phyloP scores from a whole-genome alignment of 2,797 vertebrate genomes.

The Bovichtus variegatus region DNA sequence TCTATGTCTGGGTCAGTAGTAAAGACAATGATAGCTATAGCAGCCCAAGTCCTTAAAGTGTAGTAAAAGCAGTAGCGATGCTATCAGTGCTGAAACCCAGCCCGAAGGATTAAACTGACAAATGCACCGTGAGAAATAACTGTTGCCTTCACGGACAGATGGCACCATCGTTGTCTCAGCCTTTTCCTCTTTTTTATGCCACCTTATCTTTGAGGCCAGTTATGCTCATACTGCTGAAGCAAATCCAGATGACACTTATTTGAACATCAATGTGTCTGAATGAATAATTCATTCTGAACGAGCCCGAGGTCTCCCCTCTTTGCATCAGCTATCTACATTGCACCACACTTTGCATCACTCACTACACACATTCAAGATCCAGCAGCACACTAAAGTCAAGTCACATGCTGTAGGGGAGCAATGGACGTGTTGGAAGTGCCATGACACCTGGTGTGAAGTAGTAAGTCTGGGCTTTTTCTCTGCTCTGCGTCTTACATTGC shows the following conservation, averaged over 20 bases:
- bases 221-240: background rate
- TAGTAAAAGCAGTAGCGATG: conserved; percentile 5
- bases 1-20: background rate
- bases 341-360: conserved; percentile 73
- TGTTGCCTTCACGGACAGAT: conserved; percentile 2
- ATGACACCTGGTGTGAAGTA: background rate
- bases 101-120: conserved; percentile 44
- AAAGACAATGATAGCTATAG: background rate
- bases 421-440: conserved; percentile 5
- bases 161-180: conserved; percentile 1
- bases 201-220: background rate
- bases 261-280: background rate
- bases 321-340: conserved; percentile 67
- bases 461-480: conserved; percentile 34
- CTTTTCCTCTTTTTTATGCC: background rate
- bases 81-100: conserved; percentile 19
- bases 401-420: background rate
- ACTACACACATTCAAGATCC: conserved; percentile 52
- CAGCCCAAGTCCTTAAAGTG: background rate
- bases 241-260: conserved; percentile 1
- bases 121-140: conserved; percentile 8
- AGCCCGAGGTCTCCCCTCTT: conserved; percentile 44
- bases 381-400: conserved; percentile 1
- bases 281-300: background rate
- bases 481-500: background rate